phyloP scores from a whole-genome alignment of 2,113 vertebrate genomes.

The Campylorhamphus procurvoides region DNA sequence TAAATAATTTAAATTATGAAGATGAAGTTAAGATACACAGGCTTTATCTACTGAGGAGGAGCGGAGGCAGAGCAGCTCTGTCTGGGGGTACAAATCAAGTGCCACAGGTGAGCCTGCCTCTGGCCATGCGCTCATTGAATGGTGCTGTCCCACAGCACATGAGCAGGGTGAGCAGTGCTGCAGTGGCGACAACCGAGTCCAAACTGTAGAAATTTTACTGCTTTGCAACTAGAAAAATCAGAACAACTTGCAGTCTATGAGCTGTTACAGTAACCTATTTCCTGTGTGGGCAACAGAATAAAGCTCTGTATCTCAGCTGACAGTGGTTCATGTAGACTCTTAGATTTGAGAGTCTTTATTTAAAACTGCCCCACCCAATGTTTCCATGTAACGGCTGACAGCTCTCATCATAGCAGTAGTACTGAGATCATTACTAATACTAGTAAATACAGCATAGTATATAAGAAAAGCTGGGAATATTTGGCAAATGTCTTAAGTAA shows the following conservation, averaged over 20 bases:
- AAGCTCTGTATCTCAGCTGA: not conserved
- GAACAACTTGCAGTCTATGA: not conserved
- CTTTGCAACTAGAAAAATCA: not conserved
- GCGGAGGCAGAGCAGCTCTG: not conserved
- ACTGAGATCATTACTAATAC: not conserved
- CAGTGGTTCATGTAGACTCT: rapidly evolving
- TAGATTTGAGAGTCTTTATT: not conserved
- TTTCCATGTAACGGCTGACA: not conserved
- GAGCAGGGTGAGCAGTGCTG: rapidly evolving
- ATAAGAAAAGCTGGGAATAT: not conserved
- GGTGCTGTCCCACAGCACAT: rapidly evolving
- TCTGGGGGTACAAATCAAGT: not conserved
- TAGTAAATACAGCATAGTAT: not conserved
- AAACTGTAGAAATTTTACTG: not conserved
- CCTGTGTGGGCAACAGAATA: not conserved
- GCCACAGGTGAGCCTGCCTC: not conserved
- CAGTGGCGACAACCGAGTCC: not conserved
- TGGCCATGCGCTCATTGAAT: not conserved
- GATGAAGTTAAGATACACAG: not conserved
- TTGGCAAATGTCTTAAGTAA: not conserved
- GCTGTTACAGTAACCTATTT: not conserved
- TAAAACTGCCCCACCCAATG: not conserved
- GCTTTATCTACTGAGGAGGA: not conserved
- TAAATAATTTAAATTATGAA: not conserved
- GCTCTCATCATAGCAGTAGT: not conserved